These are phyloP conservation scores for Hemicentrotus pulcherrimus DNA, from an alignment of 35 echinoderm and acorn worm species.

Conservation along the genomic window DNA sequence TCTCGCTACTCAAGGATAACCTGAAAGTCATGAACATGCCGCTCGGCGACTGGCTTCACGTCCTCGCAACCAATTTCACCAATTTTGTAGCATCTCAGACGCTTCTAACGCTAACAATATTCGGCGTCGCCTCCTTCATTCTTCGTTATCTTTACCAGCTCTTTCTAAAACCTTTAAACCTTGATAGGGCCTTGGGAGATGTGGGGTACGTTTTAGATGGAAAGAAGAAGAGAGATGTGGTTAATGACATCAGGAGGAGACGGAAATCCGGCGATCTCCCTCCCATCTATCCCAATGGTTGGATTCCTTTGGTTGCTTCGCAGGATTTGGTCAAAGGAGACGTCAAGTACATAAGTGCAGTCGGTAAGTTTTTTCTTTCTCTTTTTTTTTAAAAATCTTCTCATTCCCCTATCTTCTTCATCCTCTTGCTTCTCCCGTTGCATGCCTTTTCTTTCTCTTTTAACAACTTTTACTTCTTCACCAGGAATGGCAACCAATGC, in stretches of 20 bases:
- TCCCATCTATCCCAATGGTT: constrained; percentile 78
- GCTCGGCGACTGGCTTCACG: background rate
- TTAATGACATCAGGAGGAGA: constrained; percentile 58
- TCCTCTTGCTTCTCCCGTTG: background rate
- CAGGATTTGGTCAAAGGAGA: constrained; percentile 60
- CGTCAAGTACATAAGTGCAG: constrained; percentile 36
- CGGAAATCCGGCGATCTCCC: constrained; percentile 65
- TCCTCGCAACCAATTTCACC: background rate
- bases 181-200: background rate
- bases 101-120: background rate
- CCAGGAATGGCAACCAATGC: too few species aligned
- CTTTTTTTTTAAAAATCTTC: background rate
- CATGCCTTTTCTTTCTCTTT: too few species aligned
- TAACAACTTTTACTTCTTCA: too few species aligned
- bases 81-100: constrained; percentile 30
- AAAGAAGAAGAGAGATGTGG: constrained; percentile 54
- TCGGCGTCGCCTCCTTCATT: background rate
- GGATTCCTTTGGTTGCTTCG: constrained; percentile 65
- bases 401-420: background rate
- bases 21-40: constrained; percentile 45
- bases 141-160: background rate
- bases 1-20: constrained; percentile 27
- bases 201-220: constrained; percentile 38
- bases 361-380: background rate
- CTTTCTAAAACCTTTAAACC: background rate